Base-by-base conservation (phyloP, 2,888 invertebrate genomes). In the Machimus rusticus region DNA sequence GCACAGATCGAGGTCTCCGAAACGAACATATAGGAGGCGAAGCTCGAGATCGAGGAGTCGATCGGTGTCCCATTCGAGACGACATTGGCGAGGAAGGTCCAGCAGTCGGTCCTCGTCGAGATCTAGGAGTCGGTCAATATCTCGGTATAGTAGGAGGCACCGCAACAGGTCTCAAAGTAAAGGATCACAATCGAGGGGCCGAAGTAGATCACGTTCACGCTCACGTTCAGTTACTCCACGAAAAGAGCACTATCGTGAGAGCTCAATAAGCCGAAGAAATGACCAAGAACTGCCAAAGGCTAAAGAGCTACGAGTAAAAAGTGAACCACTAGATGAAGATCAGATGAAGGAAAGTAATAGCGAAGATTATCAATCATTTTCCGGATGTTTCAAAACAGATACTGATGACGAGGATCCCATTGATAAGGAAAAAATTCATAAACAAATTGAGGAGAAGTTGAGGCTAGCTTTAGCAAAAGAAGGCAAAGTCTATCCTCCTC, bases 401-500 rank as follows among this genome's bases (percentile, higher is more conserved):
- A 66, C 76, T 37, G 76, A 76, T 1, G 76, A 76, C 2, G 91
- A 91, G 55, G 92, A 92, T 51, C 92, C 92, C 0, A 90, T 92
- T 37, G 92, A 93, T 88, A 92, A 92, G 88, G 92, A 92, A 87
- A 92, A 92, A 81, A 93, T 93, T 57, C 93, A 93, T 86, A 91
- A 92, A 28, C 92, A 93, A 90, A 93, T 93, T 87, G 92, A 92
- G 89, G 92, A 92, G 76, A 92, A 92, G 86, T 88, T 93, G 37
- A 91, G 92, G n/a, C 90, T 91, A 23, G 91, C 91, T 0, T 89
- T 93, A 28, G 93, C 93, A 19, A 90, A 91, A 74, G 93, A 93
- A 51, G 93, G 93, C 9, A 93, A 93, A 89, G 90, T 92, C 0
- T 93, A 94, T 86, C 94, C 93, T 87, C 92, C 93, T 3, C 94